Conservation (phyloP, 2,113 vertebrate species). For the Sylvietta virens region DNA sequence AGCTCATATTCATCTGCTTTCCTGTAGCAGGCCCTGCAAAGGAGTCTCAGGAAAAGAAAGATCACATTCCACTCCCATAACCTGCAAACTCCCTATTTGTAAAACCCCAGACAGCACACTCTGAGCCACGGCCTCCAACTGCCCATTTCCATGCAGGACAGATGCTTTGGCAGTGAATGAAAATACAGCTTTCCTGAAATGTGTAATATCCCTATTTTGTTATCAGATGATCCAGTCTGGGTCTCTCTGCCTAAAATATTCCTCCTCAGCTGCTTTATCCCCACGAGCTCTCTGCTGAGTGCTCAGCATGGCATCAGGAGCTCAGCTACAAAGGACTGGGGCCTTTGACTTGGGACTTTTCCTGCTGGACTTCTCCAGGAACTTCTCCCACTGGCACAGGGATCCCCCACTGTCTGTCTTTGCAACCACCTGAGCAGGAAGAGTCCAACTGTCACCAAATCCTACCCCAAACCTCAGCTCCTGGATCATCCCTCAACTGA, state of each 20-base stretch:
- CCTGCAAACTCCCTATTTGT: background rate
- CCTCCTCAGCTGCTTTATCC: background rate
- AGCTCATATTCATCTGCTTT: background rate
- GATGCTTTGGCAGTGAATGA: background rate
- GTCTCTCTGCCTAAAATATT: background rate
- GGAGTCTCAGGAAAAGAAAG: background rate
- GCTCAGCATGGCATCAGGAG: background rate
- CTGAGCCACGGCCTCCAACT: background rate
- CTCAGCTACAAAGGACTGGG: background rate
- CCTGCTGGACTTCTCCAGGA: background rate
- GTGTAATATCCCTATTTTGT: background rate
- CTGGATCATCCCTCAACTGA: background rate
- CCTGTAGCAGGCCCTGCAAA: background rate
- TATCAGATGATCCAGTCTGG: background rate
- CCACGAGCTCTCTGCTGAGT: background rate
- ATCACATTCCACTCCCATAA: fast-evolving
- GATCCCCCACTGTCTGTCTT: background rate
- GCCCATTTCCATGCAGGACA: background rate
- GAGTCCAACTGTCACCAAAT: background rate
- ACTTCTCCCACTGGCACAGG: background rate
- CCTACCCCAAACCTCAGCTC: background rate
- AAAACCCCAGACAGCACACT: background rate
- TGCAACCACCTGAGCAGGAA: background rate
- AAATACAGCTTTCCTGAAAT: background rate
- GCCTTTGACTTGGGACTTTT: background rate